Evolutionary conservation across 2,113 vertebrate species (phyloP), one percentile per base, ranked within the genome.

Genomic region (Callipepla squamata): DNA sequence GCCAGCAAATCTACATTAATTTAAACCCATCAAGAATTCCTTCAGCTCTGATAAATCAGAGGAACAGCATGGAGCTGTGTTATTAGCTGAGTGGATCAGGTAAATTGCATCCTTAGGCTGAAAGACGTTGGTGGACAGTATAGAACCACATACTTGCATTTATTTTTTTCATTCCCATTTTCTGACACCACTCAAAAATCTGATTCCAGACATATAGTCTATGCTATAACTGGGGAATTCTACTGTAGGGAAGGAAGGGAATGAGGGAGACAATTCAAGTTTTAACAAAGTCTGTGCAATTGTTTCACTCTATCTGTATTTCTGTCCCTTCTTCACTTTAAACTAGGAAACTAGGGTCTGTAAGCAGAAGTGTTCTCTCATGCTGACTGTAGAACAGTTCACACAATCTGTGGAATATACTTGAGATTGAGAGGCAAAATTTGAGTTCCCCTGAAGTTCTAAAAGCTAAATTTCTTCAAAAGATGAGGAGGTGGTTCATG

Each of bases 221-320:
- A 1, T 76, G 14, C 53, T 79, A 45, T 50, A 69, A 9, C 6
- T 32, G 65, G 34, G 34, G 21, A 74, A 23, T 45, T 78, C 58
- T 63, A 20, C 57, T 67, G 30, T 0, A 2, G 62, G 5, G 0
- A 0, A 79, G 30, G 58, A 81, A 62, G 15, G 18, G n/a, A 74
- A 26, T 22, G 57, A 84, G 23, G 7, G 26, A 74, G 23, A 53
- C 8, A 51, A 73, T 58, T 74, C 12, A 62, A 74, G 26, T 70
- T 48, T 17, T 83, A 36, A 78, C 69, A 40, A 7, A 48, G 26
- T 23, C 51, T 63, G 16, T 92, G 18, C n/a, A 89, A 62, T 74
- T 83, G 77, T 73, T 51, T 87, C 3, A 8, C 15, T 50, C 5
- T 42, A 12, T 36, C 75, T 66, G 2, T 38, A 44, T n/a, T 63